Evolutionary conservation across 2,113 vertebrate species (phyloP), one percentile per base, ranked within the genome.

Genomic region (Bombycilla garrulus): DNA sequence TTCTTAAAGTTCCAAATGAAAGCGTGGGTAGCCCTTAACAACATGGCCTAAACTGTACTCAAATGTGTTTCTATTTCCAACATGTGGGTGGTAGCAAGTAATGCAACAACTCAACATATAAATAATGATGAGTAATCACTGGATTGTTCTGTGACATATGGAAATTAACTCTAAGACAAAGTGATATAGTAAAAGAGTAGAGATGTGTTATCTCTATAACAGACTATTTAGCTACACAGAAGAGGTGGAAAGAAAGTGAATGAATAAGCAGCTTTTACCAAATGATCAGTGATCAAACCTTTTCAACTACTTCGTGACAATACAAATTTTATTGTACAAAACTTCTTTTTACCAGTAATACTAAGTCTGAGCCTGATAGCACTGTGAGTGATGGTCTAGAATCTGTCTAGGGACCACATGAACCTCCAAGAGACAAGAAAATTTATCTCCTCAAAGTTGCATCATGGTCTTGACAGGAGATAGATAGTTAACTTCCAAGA

Each of bases 381-480:
- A 45, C 10, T 74, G 35, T 26, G 44, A 66, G 31, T 62, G 14
- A 2, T 44, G 33, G 18, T 10, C 33, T 66, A 65, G 31, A 57
- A 6, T 1, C 4, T 70, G 6, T 38, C 22, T 60, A 20, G 57
- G 2, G 12, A 76, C 18, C 14, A 54, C 5, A 33, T 0, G 0
- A 13, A 56, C 42, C 17, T 47, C 28, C n/a, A 61, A 51, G 36
- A n/a, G 9, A 51, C 19, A 83, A 38, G 19, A 54, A 38, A 60
- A 44, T 11, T 60, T 36, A 8, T 17, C 28, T 65, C 44, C 10
- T 28, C 36, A 58, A 53, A 57, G 14, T 42, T 7, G 31, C 6
- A 40, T 73, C 31, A 35, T 8, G 4, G 22, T 80, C 66, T 26
- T 83, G 18, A 79, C 47, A 28, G 26, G 11, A 69, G 40, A 61